Base-by-base conservation (phyloP, 2,113 vertebrate species). In the Tetraodon nigroviridis region DNA sequence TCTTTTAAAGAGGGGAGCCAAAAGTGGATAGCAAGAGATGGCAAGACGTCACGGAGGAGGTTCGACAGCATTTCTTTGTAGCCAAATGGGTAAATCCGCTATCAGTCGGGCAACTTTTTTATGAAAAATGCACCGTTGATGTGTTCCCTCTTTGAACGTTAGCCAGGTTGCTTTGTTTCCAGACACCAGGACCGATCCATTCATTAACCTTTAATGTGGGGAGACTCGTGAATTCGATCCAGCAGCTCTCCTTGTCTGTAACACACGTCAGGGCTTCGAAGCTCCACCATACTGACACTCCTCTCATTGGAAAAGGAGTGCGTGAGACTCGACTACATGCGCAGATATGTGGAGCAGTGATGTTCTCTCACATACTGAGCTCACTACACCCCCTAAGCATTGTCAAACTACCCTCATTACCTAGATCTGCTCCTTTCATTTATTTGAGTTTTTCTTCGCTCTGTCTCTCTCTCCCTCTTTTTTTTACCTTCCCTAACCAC, bases 101-200 rank as follows among this genome's bases (percentile, higher is more conserved):
- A 61, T 63, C 64, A 46, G 60, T 12, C 64, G 69, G 67, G 57
- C 74, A 82, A 3, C 11, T 37, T 78, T 76, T 83, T 77, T 82
- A 83, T 85, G 79, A 76, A 84, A 78, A 70, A 73, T 42, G 46
- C 62, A 69, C 61, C 56, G 70, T 81, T 82, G 82, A 67, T 76
- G 75, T 82, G 82, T 75, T 69, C 79, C 78, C 64, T 66, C 73
- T 76, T 67, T 78, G 24, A 27, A 78, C 71, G 71, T 64, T 61
- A 58, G 63, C 81, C 67, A 49, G 63, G 53, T 58, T 61, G 67
- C 73, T 29, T 19, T 76, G 59, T 78, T 76, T 55, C 79, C 71
- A 71, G 74, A 74, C 63, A 69, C 87, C 88, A 91, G 87, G 71
- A 61, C 91, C 92, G 89, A 90, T 91, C 92, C 91, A 94, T 94